Conservation (phyloP, 2,888 invertebrate species). For the Sinotaia quadrata region DNA sequence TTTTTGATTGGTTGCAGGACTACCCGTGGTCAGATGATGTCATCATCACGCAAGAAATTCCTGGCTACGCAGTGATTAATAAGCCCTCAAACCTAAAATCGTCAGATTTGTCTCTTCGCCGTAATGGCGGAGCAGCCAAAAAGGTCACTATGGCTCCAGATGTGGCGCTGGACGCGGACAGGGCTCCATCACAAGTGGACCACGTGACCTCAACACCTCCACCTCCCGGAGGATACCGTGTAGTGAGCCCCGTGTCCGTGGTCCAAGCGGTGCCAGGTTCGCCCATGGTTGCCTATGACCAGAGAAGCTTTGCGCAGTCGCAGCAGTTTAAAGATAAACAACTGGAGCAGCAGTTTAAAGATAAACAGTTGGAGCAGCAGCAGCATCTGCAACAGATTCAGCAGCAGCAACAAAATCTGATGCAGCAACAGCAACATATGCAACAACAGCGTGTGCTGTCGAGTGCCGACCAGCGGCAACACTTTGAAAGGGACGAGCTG, state of each 20-base stretch:
- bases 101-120: slow-evolving; percentile 48
- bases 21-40: slow-evolving; percentile 38
- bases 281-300: slow-evolving; percentile 15
- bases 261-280: background rate
- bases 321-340: slow-evolving; percentile 13
- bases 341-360: too few species aligned
- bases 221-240: background rate
- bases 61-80: slow-evolving; percentile 50
- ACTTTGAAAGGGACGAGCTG: background rate
- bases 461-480: slow-evolving; percentile 3
- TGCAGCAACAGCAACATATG: background rate
- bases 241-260: slow-evolving; percentile 1
- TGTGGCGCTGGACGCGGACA: slow-evolving; percentile 36
- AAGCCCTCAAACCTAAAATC: slow-evolving; percentile 45
- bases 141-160: slow-evolving; percentile 59
- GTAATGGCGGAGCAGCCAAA: slow-evolving; percentile 45
- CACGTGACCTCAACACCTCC: background rate
- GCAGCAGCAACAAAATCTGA: background rate
- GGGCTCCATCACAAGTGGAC: slow-evolving; percentile 17
- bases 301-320: slow-evolving; percentile 23
- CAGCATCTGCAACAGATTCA: too few species aligned
- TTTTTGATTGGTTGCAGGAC: slow-evolving; percentile 37
- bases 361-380: too few species aligned
- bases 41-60: slow-evolving; percentile 30
- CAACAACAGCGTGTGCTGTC: background rate